Percentiles rank a stretch among this genome's conserved stretches.
Conservation (phyloP, 1,140 invertebrate genomes). For the Caligus rogercresseyi region DNA sequence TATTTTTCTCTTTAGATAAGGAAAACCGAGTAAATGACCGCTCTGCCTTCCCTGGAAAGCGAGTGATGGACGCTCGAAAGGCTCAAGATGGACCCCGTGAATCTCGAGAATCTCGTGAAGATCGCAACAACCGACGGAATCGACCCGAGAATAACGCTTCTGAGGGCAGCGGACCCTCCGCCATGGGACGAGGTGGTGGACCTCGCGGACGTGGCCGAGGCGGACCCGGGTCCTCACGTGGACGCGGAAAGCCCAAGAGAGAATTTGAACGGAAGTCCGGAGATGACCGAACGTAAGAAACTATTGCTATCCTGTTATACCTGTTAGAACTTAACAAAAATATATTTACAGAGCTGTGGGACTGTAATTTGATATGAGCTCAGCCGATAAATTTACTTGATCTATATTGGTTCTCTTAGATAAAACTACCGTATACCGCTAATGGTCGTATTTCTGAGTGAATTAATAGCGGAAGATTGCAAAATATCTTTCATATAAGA, state of each 20-base stretch:
- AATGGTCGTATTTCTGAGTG: too few relatives aligned
- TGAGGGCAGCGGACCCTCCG: slow-evolving; percentile 25
- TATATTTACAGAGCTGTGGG: background rate
- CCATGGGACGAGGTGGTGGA: slow-evolving; percentile 25
- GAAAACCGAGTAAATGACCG: slow-evolving; percentile 28
- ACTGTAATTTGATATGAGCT: background rate
- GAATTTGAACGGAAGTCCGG: slow-evolving; percentile 89
- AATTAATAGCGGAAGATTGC: too few relatives aligned
- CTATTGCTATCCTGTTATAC: background rate
- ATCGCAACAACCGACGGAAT: slow-evolving; percentile 43
- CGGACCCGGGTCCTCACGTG: slow-evolving; percentile 34
- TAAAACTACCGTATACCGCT: too few relatives aligned
- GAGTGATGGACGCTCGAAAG: slow-evolving; percentile 21
- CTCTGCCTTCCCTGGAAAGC: slow-evolving; percentile 26
- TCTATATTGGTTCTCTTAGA: too few relatives aligned
- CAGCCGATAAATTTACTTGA: too few relatives aligned
- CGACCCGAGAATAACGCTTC: slow-evolving; percentile 16
- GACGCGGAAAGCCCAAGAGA: slow-evolving; percentile 54
- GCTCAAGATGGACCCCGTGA: slow-evolving; percentile 28
- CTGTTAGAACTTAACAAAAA: background rate
- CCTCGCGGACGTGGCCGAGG: slow-evolving; percentile 29
- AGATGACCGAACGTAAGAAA: slow-evolving; percentile 65
- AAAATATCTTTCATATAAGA: too few relatives aligned
- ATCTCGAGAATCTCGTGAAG: slow-evolving; percentile 49
- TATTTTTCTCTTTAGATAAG: slow-evolving; percentile 20